Conservation (phyloP, 2,797 vertebrate species). For the Cirrhinus molitorella region DNA sequence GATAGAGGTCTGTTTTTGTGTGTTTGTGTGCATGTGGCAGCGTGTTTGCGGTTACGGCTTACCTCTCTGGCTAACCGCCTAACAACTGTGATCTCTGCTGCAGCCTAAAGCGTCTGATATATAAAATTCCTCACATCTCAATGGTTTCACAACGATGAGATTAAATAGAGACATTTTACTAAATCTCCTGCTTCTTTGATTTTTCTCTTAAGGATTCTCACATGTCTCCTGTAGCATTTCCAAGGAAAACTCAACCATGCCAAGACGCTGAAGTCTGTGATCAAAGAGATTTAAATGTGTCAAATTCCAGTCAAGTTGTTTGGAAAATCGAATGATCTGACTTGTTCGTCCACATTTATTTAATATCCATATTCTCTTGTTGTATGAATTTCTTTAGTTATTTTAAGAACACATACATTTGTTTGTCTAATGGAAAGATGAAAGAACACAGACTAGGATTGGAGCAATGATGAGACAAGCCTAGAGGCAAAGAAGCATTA, state of each 20-base stretch:
- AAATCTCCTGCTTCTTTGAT: not conserved
- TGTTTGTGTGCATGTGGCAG: slow-evolving; percentile 24
- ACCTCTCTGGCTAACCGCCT: slow-evolving; percentile 21
- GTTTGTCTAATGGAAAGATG: not conserved
- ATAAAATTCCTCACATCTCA: not conserved
- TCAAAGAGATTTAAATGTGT: not conserved
- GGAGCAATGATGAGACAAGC: not conserved
- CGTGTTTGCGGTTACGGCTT: slow-evolving; percentile 34
- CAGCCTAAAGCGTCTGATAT: slow-evolving; percentile 56
- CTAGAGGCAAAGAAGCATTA: slow-evolving; percentile 47
- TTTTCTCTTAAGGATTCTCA: slow-evolving; percentile 1
- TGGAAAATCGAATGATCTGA: not conserved
- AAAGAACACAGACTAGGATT: not conserved
- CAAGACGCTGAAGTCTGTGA: not conserved
- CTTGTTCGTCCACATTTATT: not conserved
- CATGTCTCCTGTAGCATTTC: not conserved
- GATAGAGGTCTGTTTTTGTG: slow-evolving; percentile 22
- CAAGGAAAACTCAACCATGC: not conserved
- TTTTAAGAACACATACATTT: not conserved
- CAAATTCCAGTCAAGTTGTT: not conserved
- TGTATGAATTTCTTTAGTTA: not conserved
- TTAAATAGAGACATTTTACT: not conserved
- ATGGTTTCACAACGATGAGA: not conserved
- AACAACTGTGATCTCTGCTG: slow-evolving; percentile 17
- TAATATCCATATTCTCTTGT: not conserved